phyloP scores from a whole-genome alignment of 2,797 vertebrate species.

The Hyperoplus lanceolatus region DNA sequence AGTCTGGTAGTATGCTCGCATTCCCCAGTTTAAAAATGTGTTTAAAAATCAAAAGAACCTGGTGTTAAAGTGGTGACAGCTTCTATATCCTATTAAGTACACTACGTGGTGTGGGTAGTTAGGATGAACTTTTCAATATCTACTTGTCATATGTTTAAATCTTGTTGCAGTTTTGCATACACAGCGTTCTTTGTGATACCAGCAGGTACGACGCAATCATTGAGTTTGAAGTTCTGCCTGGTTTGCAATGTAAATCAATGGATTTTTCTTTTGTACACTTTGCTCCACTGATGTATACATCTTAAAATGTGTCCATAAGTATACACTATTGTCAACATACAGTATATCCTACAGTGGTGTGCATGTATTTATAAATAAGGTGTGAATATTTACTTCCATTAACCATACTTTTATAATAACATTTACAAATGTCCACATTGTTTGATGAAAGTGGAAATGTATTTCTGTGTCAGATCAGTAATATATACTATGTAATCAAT shows the following conservation, averaged over 20 bases:
- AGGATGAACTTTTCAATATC: slow-evolving; percentile 14
- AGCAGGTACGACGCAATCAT: slow-evolving; percentile 72
- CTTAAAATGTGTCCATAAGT: not conserved
- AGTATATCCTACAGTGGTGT: too few relatives aligned
- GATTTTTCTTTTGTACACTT: slow-evolving; percentile 6
- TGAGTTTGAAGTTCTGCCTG: slow-evolving; percentile 80
- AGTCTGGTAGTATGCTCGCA: not conserved
- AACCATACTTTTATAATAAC: slow-evolving; percentile 9
- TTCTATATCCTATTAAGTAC: slow-evolving; percentile 18
- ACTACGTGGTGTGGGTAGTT: not conserved
- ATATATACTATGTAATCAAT: not conserved
- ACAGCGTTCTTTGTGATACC: slow-evolving; percentile 78
- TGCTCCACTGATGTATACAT: not conserved
- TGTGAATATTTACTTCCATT: not conserved
- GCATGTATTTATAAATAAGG: too few relatives aligned
- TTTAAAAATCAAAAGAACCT: slow-evolving; percentile 2
- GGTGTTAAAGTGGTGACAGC: not conserved
- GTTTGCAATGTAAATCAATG: slow-evolving; percentile 60
- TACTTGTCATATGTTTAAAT: slow-evolving; percentile 16
- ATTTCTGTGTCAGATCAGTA: not conserved
- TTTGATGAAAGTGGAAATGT: slow-evolving; percentile 9
- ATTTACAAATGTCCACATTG: not conserved
- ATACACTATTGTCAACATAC: too few relatives aligned
- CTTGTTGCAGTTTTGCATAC: slow-evolving; percentile 42
- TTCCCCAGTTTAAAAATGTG: not conserved